These are phyloP conservation scores for Labroides dimidiatus DNA, from an alignment of 2,797 vertebrate genomes.

Conservation along the genomic window DNA sequence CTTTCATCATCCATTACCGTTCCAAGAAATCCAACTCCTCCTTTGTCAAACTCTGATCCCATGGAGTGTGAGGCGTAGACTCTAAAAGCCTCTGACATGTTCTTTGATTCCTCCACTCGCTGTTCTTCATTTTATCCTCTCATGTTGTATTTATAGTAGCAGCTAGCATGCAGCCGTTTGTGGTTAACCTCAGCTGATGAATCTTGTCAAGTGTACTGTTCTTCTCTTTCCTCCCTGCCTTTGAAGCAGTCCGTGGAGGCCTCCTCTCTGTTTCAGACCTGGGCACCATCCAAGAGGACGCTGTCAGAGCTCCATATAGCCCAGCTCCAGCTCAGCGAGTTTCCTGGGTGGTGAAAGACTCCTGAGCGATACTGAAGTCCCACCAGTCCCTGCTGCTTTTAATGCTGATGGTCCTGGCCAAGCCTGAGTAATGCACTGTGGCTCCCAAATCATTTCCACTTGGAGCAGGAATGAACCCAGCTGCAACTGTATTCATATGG, in stretches of 20 bases:
- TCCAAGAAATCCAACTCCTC: slow-evolving; percentile 45
- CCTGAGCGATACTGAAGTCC: slow-evolving; percentile 49
- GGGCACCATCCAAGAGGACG: slow-evolving; percentile 60
- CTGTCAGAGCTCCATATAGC: slow-evolving; percentile 39
- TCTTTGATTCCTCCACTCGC: slow-evolving; percentile 71
- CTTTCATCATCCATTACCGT: slow-evolving; percentile 50
- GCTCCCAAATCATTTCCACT: slow-evolving; percentile 77
- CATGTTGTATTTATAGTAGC: slow-evolving; percentile 66
- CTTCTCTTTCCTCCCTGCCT: slow-evolving; percentile 47
- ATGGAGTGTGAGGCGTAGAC: slow-evolving; percentile 24
- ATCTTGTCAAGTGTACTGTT: slow-evolving; percentile 69
- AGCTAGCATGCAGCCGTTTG: slow-evolving; percentile 62
- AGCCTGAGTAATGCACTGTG: slow-evolving; percentile 73
- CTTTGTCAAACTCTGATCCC: slow-evolving; percentile 41
- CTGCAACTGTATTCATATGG: slow-evolving; percentile 71
- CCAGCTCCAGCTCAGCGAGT: slow-evolving; percentile 39
- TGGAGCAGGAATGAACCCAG: slow-evolving; percentile 66
- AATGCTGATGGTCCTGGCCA: slow-evolving; percentile 57
- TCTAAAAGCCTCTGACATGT: slow-evolving; percentile 55
- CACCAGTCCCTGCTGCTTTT: slow-evolving; percentile 58
- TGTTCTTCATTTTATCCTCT: slow-evolving; percentile 60
- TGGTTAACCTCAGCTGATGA: slow-evolving; percentile 75
- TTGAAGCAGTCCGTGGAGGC: slow-evolving; percentile 62
- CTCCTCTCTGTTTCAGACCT: slow-evolving; percentile 58
- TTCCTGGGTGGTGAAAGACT: slow-evolving; percentile 43